Base-by-base conservation (phyloP, 2,888 invertebrate genomes). In the Lithophane ornitopus region DNA sequence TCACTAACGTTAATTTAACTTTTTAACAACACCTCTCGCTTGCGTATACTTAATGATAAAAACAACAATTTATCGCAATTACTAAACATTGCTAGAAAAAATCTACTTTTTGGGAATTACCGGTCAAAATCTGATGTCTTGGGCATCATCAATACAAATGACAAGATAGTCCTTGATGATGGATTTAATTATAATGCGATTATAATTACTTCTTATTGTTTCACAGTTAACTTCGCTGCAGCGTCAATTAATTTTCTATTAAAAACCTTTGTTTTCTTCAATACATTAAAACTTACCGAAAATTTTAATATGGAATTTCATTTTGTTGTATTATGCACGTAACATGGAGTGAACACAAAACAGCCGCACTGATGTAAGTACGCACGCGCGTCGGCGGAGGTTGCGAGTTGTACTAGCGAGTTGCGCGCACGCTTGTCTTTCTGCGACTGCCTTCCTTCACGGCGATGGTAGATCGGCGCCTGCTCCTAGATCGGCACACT, bases 231-330 rank as follows among this genome's bases (percentile, higher is more conserved):
- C 82, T 75, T 81, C 68, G 49, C 44, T 44, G 14, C 12, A 61
- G 41, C 22, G 8, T 34, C 52, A 49, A 76, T 70, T 63, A 34
- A n/a, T 65, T 59, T 66, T 56, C 16, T 34, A 39, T 56, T 65
- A 34, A 16, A 41, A 74, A 26, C 9, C 41, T 26, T 62, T 22
- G 28, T 70, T 62, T 73, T 59, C 8, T 70, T n/a, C 11, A 26
- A 28, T 22, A 1, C 0, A 49, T 67, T 59, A 22, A 41, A 49
- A 81, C 95, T 95, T 88, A 96, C 96, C 95, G 80, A 95, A 95
- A 75, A 92, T 26, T 92, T 95, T 94, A 56, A 96, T 90, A 78
- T 94, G 92, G 80, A 95, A 89, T 90, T 94, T 95, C 96, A 96
- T 96, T 87, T 90, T 94, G 88, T 84, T 82, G 74, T 83, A 81